phyloP scores from a whole-genome alignment of 2,113 vertebrate species.

The Chelonoidis abingdonii region DNA sequence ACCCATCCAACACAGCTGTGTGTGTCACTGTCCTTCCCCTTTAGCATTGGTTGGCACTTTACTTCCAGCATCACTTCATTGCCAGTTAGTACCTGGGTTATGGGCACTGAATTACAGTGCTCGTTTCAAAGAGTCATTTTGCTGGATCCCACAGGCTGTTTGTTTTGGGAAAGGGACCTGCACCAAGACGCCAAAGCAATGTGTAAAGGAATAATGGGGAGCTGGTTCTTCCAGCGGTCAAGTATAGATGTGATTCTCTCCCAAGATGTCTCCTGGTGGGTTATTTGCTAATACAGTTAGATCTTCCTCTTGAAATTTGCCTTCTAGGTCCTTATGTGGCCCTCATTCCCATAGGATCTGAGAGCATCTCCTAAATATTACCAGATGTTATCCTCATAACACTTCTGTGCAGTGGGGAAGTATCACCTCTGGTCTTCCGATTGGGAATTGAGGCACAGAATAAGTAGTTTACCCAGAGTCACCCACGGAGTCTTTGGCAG shows the following conservation, averaged over 20 bases:
- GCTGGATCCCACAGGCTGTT: rapidly evolving
- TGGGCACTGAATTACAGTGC: not conserved
- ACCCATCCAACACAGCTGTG: not conserved
- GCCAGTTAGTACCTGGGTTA: not conserved
- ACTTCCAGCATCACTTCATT: not conserved
- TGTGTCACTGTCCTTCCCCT: not conserved
- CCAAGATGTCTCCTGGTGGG: not conserved
- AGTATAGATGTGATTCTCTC: not conserved
- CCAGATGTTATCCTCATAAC: not conserved
- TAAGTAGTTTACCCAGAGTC: not conserved
- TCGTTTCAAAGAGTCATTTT: rapidly evolving
- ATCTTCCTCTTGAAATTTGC: not conserved
- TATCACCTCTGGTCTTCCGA: not conserved
- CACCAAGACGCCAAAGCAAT: not conserved
- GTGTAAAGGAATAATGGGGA: not conserved
- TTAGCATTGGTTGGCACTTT: not conserved
- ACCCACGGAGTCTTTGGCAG: not conserved
- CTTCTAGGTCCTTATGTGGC: not conserved
- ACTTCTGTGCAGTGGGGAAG: not conserved
- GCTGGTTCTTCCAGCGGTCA: not conserved
- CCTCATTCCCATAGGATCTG: not conserved
- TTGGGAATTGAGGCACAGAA: not conserved
- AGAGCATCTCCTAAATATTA: not conserved
- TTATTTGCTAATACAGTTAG: not conserved
- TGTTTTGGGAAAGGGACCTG: not conserved